These are phyloP conservation scores for Callorhinus ursinus DNA, from an alignment of 2,113 vertebrate genomes.

Conservation along the genomic window DNA sequence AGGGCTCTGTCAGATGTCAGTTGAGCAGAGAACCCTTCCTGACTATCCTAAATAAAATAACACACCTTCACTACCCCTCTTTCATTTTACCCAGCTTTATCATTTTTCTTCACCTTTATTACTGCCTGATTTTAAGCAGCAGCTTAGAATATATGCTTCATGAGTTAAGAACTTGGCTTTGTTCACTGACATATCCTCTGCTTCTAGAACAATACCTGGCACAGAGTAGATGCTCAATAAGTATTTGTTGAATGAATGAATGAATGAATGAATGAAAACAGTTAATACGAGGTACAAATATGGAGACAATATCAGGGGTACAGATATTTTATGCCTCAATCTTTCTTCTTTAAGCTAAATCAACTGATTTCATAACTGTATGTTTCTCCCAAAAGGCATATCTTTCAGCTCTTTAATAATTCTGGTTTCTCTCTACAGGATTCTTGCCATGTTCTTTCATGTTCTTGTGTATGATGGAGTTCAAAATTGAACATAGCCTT, in stretches of 20 bases:
- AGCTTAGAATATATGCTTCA: not conserved
- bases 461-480: not conserved
- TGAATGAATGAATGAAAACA: not conserved
- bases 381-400: not conserved
- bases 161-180: not conserved
- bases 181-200: not conserved
- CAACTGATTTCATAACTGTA: not conserved
- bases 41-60: not conserved
- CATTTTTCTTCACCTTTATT: not conserved
- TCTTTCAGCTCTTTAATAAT: constrained; percentile 34
- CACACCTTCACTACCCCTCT: not conserved
- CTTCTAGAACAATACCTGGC: not conserved
- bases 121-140: constrained; percentile 21
- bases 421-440: constrained; percentile 27
- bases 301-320: not conserved
- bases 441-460: constrained; percentile 22
- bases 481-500: constrained; percentile 38
- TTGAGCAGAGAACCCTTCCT: not conserved
- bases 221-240: constrained; percentile 27
- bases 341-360: not conserved
- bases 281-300: not conserved
- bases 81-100: not conserved
- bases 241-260: not conserved
- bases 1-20: not conserved
- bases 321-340: not conserved